Evolutionary conservation across 2,113 vertebrate species (phyloP).

Genomic region (Eretmochelys imbricata): DNA sequence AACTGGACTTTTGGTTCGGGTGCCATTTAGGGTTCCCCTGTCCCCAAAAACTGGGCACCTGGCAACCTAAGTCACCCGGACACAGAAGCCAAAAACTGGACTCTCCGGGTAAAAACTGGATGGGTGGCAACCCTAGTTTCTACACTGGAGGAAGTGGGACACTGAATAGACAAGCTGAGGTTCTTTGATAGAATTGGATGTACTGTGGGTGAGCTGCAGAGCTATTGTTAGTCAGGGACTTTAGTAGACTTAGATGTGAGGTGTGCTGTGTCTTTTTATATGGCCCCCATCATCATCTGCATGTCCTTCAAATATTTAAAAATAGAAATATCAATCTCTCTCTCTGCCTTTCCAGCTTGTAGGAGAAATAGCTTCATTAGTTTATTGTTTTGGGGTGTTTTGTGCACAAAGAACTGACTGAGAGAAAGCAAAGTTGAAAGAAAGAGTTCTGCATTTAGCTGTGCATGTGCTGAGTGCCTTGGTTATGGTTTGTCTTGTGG

Average conservation of each 20-base stretch:
- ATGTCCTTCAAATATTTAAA: not conserved
- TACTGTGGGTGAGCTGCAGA: not conserved
- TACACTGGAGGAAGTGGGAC: not conserved
- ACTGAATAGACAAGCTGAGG: not conserved
- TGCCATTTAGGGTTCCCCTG: no score
- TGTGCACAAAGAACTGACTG: not conserved
- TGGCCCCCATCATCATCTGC: not conserved
- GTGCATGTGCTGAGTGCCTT: not conserved
- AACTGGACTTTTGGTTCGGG: no score
- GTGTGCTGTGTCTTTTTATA: not conserved
- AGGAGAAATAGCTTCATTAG: not conserved
- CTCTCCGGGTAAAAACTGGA: no score
- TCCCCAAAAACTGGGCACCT: no score
- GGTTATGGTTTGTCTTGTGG: not conserved
- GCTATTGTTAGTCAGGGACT: not conserved
- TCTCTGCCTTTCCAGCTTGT: not conserved
- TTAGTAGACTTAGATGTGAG: not conserved
- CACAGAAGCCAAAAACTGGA: no score
- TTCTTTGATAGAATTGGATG: not conserved
- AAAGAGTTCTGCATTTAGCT: not conserved
- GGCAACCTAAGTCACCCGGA: no score
- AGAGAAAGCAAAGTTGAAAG: not conserved
- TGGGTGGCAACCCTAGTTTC: no score
- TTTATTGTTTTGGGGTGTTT: not conserved
- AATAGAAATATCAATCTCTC: not conserved